Conservation (phyloP, 2,888 invertebrate genomes). For the Blastobasis adustella region DNA sequence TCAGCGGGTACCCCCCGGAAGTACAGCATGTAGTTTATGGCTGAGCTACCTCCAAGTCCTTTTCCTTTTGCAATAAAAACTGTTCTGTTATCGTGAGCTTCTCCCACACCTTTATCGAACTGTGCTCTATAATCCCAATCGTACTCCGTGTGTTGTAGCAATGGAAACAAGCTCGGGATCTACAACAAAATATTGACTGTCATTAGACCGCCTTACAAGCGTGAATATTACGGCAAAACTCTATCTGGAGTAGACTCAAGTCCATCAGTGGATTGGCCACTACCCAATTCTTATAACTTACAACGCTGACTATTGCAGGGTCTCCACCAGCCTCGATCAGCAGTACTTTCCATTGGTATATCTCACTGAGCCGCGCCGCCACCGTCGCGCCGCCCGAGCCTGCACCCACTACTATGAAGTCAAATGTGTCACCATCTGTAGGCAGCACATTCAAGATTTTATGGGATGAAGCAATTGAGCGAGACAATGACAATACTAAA, state of each 20-base stretch:
- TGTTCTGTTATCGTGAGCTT: constrained; percentile 21
- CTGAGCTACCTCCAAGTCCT: constrained; percentile 41
- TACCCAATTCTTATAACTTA: constrained; percentile 20
- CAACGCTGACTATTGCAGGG: constrained; percentile 40
- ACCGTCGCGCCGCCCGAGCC: constrained; percentile 42
- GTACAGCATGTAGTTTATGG: constrained; percentile 38
- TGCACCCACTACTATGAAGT: constrained; percentile 43
- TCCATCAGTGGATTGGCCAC: no score
- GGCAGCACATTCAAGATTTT: no score
- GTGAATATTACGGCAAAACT: no score
- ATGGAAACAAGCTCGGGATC: constrained; percentile 37
- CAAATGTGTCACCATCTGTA: constrained; percentile 36
- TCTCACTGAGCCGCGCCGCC: constrained; percentile 37
- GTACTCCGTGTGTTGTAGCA: constrained; percentile 29
- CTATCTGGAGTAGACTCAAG: no score
- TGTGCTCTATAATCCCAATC: constrained; percentile 35
- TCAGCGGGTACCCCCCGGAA: constrained; percentile 38
- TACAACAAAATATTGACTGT: constrained; percentile 6
- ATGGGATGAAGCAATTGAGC: no score
- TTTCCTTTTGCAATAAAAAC: constrained; percentile 32
- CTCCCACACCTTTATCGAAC: constrained; percentile 28
- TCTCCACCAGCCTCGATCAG: constrained; percentile 42
- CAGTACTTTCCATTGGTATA: constrained; percentile 26
- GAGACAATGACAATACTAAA: no score
- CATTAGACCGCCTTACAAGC: no score